Evolutionary conservation across 2,113 vertebrate species (phyloP), one percentile per base, ranked within the genome.

Genomic region (Camelus bactrianus): DNA sequence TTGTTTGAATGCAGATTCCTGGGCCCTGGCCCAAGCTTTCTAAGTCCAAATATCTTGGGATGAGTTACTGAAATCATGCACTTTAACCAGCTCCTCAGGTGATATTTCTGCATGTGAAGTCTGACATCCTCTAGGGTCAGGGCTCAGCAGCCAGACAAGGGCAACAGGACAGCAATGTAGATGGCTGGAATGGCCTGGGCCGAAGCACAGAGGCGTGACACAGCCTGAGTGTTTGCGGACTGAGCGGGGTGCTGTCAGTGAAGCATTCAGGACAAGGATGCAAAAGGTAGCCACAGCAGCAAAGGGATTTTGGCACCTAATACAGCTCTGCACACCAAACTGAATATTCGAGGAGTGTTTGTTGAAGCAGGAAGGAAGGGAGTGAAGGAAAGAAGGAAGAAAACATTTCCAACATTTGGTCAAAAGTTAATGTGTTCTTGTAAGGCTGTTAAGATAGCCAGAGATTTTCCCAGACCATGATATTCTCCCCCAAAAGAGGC

Each of bases 331-430:
- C 67, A 32, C 2, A 1, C 89, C 82, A 96, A 85, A 54, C 1
- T 60, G 89, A 60, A 46, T 42, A 93, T 75, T 86, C 91, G 32
- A 4, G 38, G n/a, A 52, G 52, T 35, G 48, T 50, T 38, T 94
- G 73, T 1, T 42, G 64, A 92, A 73, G 85, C 82, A 94, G 56
- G 93, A 94, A 85, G 42, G 35, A 24, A 46, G 73, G 62, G 8
- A 26, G 64, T 16, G 56, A 46, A 70, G 20, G 22, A 72, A 76
- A 16, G 26, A 92, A 88, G 20, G 69, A 95, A 76, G 58, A 60
- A 92, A 86, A 62, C 38, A 96, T 38, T 89, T 82, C 67, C 67
- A 84, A 72, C 86, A 67, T 87, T 91, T 72, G 79, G 75, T 64
- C 50, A 90, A 96, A 85, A 93, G 69, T 67, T 95, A 95, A 54